Evolutionary conservation across 2,888 invertebrate species (phyloP), one percentile per base, ranked within the genome.

Genomic region (Plagiodera versicolora): DNA sequence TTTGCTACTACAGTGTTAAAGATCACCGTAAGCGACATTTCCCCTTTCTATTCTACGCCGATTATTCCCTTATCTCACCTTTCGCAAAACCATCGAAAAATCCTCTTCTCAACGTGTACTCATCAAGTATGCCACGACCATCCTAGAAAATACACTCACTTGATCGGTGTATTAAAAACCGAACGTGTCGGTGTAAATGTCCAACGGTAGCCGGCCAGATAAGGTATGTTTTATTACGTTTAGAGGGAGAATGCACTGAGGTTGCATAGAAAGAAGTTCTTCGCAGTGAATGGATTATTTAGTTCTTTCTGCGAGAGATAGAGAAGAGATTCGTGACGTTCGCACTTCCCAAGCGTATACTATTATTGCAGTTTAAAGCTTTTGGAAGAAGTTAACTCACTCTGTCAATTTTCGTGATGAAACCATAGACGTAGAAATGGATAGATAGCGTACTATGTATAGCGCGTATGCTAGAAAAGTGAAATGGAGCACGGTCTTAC

Each of bases 301-400:
- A n/a, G n/a, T n/a, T n/a, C n/a, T 61, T 58, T 64, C 51, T 64
- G 60, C 65, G 58, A 54, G 59, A 69, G 66, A 67, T 65, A 63
- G 61, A 61, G 64, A 44, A 56, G 56, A 18, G 54, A 60, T 68
- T 73, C 73, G 73, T 73, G 72, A 70, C 70, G 67, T 70, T 73
- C 71, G 70, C 73, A 73, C 73, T 72, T 72, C 70, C 71, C 58
- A 66, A 62, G 51, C 63, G 67, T 67, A 69, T 69, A 67, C 64
- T 66, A 68, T 70, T 67, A 70, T 70, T 69, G 67, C 55, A 60
- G 44, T 50, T 58, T 67, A 68, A 70, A 70, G 66, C 68, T 69
- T 67, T 6, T 24, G 24, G 3, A 24, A 24, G 24, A 63, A 64
- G 61, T 69, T 66, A 68, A 47, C 55, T 51, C 63, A 60, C 60